Percentiles rank a stretch among this genome's conserved stretches.
phyloP scores from a whole-genome alignment of 2,888 invertebrate species.

The Drosophila recens region DNA sequence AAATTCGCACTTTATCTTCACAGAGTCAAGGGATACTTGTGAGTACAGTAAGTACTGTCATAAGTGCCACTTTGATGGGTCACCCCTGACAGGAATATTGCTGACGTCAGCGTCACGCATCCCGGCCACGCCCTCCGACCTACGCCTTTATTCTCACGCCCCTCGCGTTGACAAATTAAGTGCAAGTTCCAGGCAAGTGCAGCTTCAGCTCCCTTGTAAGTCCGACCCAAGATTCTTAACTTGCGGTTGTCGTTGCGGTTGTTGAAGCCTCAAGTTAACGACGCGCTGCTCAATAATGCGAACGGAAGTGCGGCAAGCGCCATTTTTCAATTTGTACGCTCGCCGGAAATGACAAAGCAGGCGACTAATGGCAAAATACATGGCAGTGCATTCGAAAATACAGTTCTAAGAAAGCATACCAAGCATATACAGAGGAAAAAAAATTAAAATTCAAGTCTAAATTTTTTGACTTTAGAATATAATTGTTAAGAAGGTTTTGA shows the following conservation, averaged over 20 bases:
- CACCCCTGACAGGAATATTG: constrained; percentile 27
- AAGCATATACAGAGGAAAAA: background rate
- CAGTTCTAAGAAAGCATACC: background rate
- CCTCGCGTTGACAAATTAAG: constrained; percentile 70
- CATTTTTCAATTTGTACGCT: constrained; percentile 75
- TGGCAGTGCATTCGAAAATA: constrained; percentile 1
- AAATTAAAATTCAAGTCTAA: too few relatives aligned
- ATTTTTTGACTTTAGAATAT: too few relatives aligned
- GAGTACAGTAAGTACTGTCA: constrained; percentile 36
- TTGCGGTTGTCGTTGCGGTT: constrained; percentile 25
- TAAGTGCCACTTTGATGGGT: constrained; percentile 39
- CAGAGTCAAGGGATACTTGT: constrained; percentile 21
- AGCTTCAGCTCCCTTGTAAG: background rate
- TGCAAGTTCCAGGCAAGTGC: constrained; percentile 55
- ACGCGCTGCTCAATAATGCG: constrained; percentile 66
- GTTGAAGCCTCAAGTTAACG: constrained; percentile 63
- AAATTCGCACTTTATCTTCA: constrained; percentile 51
- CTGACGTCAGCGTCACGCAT: constrained; percentile 66
- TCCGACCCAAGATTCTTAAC: constrained; percentile 23
- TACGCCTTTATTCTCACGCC: constrained; percentile 5
- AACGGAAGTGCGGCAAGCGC: constrained; percentile 71
- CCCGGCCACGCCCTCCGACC: too few relatives aligned
- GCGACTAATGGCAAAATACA: constrained; percentile 32
- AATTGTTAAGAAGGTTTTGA: too few relatives aligned
- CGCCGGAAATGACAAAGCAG: constrained; percentile 72